phyloP scores from a whole-genome alignment of 2,888 invertebrate species.

The Drosophila mayaguana region DNA sequence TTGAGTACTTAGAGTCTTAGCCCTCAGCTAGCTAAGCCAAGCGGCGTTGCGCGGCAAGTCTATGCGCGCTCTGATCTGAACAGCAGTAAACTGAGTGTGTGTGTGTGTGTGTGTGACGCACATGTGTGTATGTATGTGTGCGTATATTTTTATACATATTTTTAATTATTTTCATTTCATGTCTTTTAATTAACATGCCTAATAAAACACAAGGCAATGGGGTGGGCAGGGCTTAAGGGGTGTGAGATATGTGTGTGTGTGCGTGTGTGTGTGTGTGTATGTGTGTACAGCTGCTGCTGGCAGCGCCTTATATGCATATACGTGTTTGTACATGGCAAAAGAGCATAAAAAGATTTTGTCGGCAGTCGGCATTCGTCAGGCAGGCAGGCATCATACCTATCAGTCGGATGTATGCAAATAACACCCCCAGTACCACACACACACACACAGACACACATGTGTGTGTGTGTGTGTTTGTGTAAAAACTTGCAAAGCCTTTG shows the following conservation, averaged over 20 bases:
- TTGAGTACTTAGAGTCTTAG: neutral
- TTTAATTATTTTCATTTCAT: slow-evolving; percentile 83
- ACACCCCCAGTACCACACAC: slow-evolving; percentile 50
- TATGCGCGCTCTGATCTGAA: slow-evolving; percentile 11
- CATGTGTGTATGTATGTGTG: neutral
- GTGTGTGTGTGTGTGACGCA: slow-evolving; percentile 1
- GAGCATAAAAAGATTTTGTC: slow-evolving; percentile 77
- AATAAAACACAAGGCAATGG: slow-evolving; percentile 78
- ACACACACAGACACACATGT: neutral
- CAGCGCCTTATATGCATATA: slow-evolving; percentile 21
- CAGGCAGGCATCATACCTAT: slow-evolving; percentile 42
- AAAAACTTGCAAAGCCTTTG: slow-evolving; percentile 67
- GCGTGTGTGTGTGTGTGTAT: slow-evolving; percentile 4
- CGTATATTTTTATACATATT: slow-evolving; percentile 67
- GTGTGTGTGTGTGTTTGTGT: neutral
- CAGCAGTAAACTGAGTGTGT: slow-evolving; percentile 12
- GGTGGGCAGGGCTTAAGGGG: slow-evolving; percentile 14
- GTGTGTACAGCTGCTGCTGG: slow-evolving; percentile 12
- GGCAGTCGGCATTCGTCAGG: slow-evolving; percentile 54
- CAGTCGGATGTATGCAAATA: slow-evolving; percentile 76
- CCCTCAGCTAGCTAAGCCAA: slow-evolving; percentile 10
- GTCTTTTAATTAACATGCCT: slow-evolving; percentile 82
- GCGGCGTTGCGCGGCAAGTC: neutral
- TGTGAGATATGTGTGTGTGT: neutral
- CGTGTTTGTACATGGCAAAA: slow-evolving; percentile 23